phyloP scores from a whole-genome alignment of 2,113 vertebrate genomes.

The Dolichallabes microphthalmus region DNA sequence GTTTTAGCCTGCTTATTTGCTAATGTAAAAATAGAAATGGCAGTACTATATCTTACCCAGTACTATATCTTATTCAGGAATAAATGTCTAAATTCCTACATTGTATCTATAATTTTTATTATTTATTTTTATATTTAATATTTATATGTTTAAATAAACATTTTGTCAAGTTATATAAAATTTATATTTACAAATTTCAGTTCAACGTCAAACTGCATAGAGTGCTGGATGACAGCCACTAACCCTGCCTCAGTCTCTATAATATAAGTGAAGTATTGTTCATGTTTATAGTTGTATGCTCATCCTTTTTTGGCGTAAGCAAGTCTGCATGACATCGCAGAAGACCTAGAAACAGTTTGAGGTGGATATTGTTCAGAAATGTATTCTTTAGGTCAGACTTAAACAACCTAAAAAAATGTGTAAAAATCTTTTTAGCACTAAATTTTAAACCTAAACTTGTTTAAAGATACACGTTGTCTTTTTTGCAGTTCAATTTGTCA shows the following conservation, averaged over 20 bases:
- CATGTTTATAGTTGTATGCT: too few relatives aligned
- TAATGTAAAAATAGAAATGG: neutral
- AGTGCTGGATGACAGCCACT: too few relatives aligned
- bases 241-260: too few relatives aligned
- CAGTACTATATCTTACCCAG: neutral
- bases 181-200: too few relatives aligned
- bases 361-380: neutral
- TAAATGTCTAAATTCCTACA: neutral
- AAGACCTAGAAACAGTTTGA: too few relatives aligned
- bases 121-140: too few relatives aligned
- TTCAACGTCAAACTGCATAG: too few relatives aligned
- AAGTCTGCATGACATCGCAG: too few relatives aligned
- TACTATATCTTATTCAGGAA: neutral
- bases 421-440: neutral
- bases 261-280: too few relatives aligned
- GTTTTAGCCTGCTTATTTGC: neutral
- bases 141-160: neutral
- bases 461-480: neutral
- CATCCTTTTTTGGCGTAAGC: too few relatives aligned
- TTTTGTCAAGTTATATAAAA: too few relatives aligned
- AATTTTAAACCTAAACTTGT: neutral
- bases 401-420: neutral
- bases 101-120: neutral
- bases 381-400: neutral
- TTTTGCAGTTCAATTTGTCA: accelerated